These are phyloP conservation scores for Sebastes miniatus DNA, from an alignment of 2,797 vertebrate species.

Conservation along the genomic window DNA sequence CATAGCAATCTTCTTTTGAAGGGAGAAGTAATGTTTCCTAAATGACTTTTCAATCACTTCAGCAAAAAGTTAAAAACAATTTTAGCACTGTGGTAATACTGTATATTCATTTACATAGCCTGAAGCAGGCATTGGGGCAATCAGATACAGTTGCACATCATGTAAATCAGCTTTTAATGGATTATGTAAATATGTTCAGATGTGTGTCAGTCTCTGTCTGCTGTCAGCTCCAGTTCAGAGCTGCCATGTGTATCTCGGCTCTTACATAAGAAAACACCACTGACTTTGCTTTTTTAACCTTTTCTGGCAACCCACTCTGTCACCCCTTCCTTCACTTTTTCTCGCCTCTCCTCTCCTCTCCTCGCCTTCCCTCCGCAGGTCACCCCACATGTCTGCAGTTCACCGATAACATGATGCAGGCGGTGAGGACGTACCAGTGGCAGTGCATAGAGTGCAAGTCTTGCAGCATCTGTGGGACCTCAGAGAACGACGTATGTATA, in stretches of 20 bases:
- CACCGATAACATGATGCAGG: conserved; percentile 98
- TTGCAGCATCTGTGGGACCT: conserved; percentile 98
- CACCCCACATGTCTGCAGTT: conserved; percentile 99
- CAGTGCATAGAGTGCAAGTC: conserved; percentile 99
- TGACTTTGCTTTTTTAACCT: neutral
- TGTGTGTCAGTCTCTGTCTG: neutral
- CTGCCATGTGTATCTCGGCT: neutral
- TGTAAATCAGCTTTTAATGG: neutral
- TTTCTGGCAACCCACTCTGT: neutral
- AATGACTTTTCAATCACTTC: neutral
- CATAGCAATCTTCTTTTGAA: neutral
- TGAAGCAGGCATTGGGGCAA: neutral
- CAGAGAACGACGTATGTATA: conserved; percentile 94
- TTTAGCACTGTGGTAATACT: neutral
- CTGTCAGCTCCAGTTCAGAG: neutral
- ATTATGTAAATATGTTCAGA: neutral
- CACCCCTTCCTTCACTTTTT: conserved; percentile 58
- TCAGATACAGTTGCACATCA: neutral
- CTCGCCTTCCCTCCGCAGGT: conserved; percentile 75
- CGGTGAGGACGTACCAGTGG: conserved; percentile 98
- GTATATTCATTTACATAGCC: neutral
- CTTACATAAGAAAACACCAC: neutral
- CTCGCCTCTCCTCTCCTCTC: neutral
- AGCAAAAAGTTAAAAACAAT: neutral
- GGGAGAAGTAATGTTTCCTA: neutral